Evolutionary conservation across 2,797 vertebrate species (phyloP).

Genomic region (Rallus crepitans): DNA sequence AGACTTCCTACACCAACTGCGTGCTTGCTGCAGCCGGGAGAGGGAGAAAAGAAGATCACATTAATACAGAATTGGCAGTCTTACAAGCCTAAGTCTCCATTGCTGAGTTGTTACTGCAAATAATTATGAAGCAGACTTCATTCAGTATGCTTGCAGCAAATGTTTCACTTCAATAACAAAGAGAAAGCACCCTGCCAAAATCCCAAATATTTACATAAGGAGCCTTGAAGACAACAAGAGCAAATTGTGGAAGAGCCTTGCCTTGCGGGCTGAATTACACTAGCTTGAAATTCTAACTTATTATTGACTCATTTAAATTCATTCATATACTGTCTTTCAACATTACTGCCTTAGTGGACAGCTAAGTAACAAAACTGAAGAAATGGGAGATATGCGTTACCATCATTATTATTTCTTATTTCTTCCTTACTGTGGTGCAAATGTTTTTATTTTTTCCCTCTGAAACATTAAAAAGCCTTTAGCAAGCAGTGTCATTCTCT

Average conservation of each 20-base stretch:
- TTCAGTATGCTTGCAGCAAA: conserved; percentile 20
- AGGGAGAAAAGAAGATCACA: conserved; percentile 1
- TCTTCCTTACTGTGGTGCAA: background rate
- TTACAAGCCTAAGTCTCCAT: background rate
- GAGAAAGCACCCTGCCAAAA: conserved; percentile 50
- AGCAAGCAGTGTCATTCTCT: background rate
- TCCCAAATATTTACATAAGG: conserved; percentile 66
- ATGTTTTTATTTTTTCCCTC: background rate
- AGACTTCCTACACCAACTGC: conserved; percentile 68
- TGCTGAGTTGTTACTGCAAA: conserved; percentile 39
- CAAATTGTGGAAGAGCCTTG: conserved; percentile 20
- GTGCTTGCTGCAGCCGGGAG: conserved; percentile 73
- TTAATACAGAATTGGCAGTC: conserved; percentile 59
- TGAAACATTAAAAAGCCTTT: background rate
- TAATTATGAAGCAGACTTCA: conserved; percentile 37
- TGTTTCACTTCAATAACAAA: conserved; percentile 60
- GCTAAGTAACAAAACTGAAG: background rate
- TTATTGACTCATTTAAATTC: conserved; percentile 3
- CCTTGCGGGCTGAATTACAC: background rate
- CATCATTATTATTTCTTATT: background rate
- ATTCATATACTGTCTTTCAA: conserved; percentile 12
- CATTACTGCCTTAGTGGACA: background rate
- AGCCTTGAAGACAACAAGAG: conserved; percentile 43
- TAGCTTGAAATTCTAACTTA: background rate
- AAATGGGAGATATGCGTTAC: background rate